Conservation (phyloP, 2,113 vertebrate species). For the Thamnophis sirtalis region DNA sequence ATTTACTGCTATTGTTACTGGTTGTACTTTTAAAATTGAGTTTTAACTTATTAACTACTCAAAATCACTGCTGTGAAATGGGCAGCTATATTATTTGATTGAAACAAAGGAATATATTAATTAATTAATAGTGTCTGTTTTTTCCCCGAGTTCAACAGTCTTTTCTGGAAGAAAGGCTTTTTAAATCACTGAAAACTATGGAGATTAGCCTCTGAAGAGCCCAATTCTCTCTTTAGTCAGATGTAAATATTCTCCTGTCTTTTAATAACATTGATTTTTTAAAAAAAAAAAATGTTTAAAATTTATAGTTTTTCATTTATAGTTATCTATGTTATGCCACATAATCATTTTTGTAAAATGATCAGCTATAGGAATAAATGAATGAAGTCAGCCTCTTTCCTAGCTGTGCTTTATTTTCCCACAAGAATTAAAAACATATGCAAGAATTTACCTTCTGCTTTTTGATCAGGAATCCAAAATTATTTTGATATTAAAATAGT, state of each 20-base stretch:
- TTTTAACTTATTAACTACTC: not conserved
- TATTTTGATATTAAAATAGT: conserved; percentile 18
- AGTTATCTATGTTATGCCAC: not conserved
- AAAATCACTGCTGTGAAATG: not conserved
- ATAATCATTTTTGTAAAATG: not conserved
- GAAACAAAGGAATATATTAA: not conserved
- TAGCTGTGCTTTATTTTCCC: not conserved
- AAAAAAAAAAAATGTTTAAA: not conserved
- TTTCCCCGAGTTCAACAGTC: not conserved
- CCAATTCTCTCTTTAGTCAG: not conserved
- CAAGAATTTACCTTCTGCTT: not conserved
- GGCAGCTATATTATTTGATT: not conserved
- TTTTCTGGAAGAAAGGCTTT: not conserved
- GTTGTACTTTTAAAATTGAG: not conserved
- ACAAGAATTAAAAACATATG: conserved; percentile 8
- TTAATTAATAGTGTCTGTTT: not conserved
- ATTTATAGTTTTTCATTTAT: not conserved
- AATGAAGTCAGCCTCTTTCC: not conserved
- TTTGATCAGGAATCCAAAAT: not conserved
- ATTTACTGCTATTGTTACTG: not conserved
- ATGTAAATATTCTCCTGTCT: not conserved
- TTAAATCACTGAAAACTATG: not conserved
- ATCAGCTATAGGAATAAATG: not conserved
- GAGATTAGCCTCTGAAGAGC: not conserved
- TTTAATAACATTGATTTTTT: not conserved